These are phyloP conservation scores for Amphiura filiformis DNA, from an alignment of 35 echinoderm and acorn worm genomes.

Conservation along the genomic window DNA sequence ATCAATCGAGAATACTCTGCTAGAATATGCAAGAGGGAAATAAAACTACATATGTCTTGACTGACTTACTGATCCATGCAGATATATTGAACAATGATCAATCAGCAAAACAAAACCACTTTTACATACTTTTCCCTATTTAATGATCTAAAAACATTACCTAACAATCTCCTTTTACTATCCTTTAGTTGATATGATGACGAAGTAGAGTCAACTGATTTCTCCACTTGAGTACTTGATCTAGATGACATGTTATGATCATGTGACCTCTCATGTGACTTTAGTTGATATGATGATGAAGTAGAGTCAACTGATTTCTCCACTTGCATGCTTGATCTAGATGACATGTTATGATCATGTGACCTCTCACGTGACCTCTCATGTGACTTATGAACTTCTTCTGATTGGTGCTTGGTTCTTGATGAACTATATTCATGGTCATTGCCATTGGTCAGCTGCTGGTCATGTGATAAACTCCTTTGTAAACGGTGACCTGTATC, in stretches of 20 bases:
- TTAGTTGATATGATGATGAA: conserved; percentile 12
- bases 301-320: background rate
- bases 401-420: conserved; percentile 15
- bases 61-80: no score
- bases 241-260: background rate
- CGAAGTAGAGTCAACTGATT: background rate
- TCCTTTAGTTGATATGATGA: conserved; percentile 23
- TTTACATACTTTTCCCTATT: no score
- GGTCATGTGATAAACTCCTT: background rate
- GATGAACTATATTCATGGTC: background rate
- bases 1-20: no score
- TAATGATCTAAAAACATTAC: no score
- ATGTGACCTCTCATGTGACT: conserved; percentile 28
- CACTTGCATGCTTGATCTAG: background rate
- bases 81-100: no score
- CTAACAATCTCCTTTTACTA: conserved; percentile 47
- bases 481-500: background rate
- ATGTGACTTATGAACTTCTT: conserved; percentile 20
- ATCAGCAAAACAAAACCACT: no score
- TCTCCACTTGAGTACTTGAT: background rate
- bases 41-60: background rate
- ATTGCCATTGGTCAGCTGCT: conserved; percentile 19
- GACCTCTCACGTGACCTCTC: conserved; percentile 31
- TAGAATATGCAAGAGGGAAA: no score
- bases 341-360: background rate